A percentile compares a stretch with the other conserved stretches of the same genome.
Conservation (phyloP, 2,888 invertebrate genomes). For the Craniophora ligustri region DNA sequence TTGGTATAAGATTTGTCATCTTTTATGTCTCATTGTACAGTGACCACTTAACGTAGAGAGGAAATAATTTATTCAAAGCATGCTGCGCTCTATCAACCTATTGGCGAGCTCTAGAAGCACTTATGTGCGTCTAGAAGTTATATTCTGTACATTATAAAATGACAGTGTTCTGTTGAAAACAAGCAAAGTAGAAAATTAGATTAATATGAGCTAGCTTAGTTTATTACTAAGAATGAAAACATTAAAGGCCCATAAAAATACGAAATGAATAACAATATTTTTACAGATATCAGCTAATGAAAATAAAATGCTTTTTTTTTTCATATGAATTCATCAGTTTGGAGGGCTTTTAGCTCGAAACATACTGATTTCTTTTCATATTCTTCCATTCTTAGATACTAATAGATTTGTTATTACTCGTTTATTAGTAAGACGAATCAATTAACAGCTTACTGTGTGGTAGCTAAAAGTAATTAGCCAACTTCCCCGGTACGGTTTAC, state of each 20-base stretch:
- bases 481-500: constrained; percentile 75
- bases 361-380: constrained; percentile 36
- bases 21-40: constrained; percentile 79
- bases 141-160: constrained; percentile 21
- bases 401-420: constrained; percentile 69
- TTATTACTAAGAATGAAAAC: not conserved
- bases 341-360: too few species aligned
- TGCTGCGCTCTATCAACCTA: constrained; percentile 58
- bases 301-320: constrained; percentile 7
- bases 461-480: constrained; percentile 81
- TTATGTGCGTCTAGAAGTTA: constrained; percentile 17
- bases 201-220: not conserved
- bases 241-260: constrained; percentile 10
- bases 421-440: constrained; percentile 81
- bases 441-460: constrained; percentile 76
- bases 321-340: constrained; percentile 4
- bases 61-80: constrained; percentile 83
- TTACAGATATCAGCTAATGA: not conserved
- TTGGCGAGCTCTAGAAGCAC: constrained; percentile 24
- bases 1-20: constrained; percentile 79
- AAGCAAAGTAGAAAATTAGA: constrained; percentile 1
- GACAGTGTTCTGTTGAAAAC: constrained; percentile 23
- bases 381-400: constrained; percentile 57
- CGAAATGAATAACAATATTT: constrained; percentile 1
- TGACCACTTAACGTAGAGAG: constrained; percentile 81